Evolutionary conservation across 2,797 vertebrate species (phyloP), one percentile per base, ranked within the genome.

Genomic region (Lacerta viridis): DNA sequence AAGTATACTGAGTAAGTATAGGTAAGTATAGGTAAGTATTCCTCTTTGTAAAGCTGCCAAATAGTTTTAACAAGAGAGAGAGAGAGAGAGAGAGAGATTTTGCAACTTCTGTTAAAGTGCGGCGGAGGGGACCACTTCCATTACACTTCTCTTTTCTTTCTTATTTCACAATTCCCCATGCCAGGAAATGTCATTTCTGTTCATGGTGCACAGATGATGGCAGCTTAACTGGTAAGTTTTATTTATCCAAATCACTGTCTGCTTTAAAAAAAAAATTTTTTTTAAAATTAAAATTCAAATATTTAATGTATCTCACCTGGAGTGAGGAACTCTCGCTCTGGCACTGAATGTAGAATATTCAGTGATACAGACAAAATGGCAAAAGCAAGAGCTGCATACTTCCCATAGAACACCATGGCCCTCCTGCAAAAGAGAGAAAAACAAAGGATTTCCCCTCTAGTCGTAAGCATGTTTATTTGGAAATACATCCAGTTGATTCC

Each of bases 281-380:
- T 80, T 79, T 41, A 6, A 55, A 50, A 50, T 13, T 33, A 33
- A 50, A 81, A 92, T 91, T 80, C 92, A 81, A 86, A 94, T 7
- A 27, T 18, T 78, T 66, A 90, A 86, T 23, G 86, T 71, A 86
- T 66, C 97, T 97, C 97, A 98, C 98, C 97, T 89, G 98, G 95
- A 90, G 94, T 91, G 77, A 95, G 90, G 91, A 97, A 96, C 41
- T 98, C 98, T 84, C 93, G 96, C 84, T 98, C 98, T 90, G 98
- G 97, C 93, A 98, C 98, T 84, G 98, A 97, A 91, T 98, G 97
- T 88, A 98, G 97, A 86, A 98, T 93, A 87, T 98, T 97, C 94
- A 99, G 94, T 93, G 98, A 96, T 83, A 98, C 91, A 93, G 95
- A 97, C 93, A 99, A 80, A 78, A 98, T 85, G 85, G 98, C 95